Percentiles rank a stretch among this genome's conserved stretches.
These are phyloP conservation scores for Myotis myotis DNA, from an alignment of 2,797 vertebrate genomes.

Conservation along the genomic window DNA sequence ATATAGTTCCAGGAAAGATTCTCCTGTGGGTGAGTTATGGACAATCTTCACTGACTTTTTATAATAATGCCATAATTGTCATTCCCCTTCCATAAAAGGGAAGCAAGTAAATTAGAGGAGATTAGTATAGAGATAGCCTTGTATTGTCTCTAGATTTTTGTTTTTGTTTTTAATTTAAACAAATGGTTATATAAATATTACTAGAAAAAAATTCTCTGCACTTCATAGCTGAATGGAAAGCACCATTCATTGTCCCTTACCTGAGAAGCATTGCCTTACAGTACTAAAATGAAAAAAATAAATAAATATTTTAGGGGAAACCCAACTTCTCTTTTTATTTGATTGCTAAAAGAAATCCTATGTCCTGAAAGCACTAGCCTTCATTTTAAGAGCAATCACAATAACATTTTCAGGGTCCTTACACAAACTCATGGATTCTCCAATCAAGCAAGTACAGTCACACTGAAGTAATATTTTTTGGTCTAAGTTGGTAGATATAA, in stretches of 20 bases:
- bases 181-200: neutral
- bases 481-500: neutral
- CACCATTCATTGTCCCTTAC: neutral
- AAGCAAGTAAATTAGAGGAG: neutral
- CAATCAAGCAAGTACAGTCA: neutral
- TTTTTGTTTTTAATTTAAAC: neutral
- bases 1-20: neutral
- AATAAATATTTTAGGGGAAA: constrained; percentile 9
- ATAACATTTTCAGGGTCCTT: neutral
- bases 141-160: neutral
- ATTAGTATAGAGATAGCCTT: neutral
- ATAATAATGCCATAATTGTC: neutral
- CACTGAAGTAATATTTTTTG: constrained; percentile 13
- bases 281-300: neutral
- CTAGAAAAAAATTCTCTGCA: neutral
- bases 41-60: neutral
- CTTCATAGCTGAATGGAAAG: neutral
- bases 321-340: constrained; percentile 51
- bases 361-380: constrained; percentile 15
- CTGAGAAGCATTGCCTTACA: neutral
- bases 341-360: neutral
- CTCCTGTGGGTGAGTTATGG: neutral
- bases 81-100: neutral
- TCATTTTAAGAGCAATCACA: neutral
- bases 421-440: neutral